phyloP scores from a whole-genome alignment of 2,888 invertebrate species.

The Rambutsinella grinnellia region DNA sequence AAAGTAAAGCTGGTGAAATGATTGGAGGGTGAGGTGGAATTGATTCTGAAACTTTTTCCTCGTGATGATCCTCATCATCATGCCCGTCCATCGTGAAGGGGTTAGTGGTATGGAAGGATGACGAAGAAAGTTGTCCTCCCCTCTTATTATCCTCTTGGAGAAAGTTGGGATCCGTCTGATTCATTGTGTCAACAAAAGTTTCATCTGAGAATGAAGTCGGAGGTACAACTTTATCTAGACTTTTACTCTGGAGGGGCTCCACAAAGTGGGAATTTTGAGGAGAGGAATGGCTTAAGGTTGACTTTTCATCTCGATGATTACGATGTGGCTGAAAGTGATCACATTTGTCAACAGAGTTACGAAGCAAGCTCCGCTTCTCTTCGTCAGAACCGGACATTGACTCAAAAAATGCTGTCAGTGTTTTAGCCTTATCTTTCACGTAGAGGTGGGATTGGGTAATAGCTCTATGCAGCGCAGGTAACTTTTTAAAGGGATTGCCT shows the following conservation, averaged over 20 bases:
- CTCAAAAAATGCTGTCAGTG: slow-evolving; percentile 27
- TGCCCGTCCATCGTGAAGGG: not conserved
- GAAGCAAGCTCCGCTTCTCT: too few species aligned
- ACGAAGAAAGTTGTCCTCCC: not conserved
- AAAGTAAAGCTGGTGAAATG: too few species aligned
- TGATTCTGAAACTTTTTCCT: too few species aligned
- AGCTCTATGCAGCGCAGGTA: not conserved
- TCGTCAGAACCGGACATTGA: too few species aligned
- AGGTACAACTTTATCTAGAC: too few species aligned
- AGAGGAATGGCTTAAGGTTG: too few species aligned
- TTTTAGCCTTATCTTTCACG: slow-evolving; percentile 23
- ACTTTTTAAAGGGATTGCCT: not conserved
- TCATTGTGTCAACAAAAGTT: not conserved
- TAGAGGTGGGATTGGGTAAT: slow-evolving; percentile 31
- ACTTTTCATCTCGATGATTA: slow-evolving; percentile 2
- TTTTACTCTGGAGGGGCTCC: slow-evolving; percentile 10
- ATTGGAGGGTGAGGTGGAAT: too few species aligned
- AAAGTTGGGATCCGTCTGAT: not conserved
- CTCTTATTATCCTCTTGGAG: not conserved
- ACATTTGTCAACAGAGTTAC: slow-evolving; percentile 6
- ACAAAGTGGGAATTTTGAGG: not conserved
- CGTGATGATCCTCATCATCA: too few species aligned
- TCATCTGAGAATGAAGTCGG: too few species aligned
- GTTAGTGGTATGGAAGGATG: slow-evolving; percentile 5
- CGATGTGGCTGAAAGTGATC: not conserved